Evolutionary conservation across 2,797 vertebrate species (phyloP).

Genomic region (Schizothorax lantsangensis): DNA sequence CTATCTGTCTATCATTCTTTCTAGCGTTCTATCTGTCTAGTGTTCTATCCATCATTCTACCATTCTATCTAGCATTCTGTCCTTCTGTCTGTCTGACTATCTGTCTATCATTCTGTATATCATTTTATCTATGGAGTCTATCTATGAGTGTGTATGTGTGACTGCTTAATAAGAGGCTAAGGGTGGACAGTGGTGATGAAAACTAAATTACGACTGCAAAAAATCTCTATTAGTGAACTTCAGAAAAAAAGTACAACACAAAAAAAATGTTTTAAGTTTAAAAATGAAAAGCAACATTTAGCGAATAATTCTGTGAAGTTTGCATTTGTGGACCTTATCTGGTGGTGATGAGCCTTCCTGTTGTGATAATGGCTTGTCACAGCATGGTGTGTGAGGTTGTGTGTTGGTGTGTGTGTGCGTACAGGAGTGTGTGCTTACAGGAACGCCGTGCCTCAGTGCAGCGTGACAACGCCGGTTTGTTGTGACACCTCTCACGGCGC

Average conservation of each 20-base stretch:
- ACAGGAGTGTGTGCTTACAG: slow-evolving; percentile 59
- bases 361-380: slow-evolving; percentile 51
- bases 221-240: not conserved
- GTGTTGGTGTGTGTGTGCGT: slow-evolving; percentile 61
- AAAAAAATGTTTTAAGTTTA: not conserved
- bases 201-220: not conserved
- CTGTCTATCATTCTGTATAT: not conserved
- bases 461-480: slow-evolving; percentile 77
- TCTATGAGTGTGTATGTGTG: not conserved
- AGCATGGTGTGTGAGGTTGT: slow-evolving; percentile 38
- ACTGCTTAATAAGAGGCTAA: not conserved
- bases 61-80: not conserved
- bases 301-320: slow-evolving; percentile 46
- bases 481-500: slow-evolving; percentile 75
- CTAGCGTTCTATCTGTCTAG: not conserved
- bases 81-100: not conserved
- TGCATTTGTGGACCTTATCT: slow-evolving; percentile 41
- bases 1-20: not conserved
- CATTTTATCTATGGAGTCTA: not conserved
- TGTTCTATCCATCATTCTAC: not conserved
- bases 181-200: not conserved
- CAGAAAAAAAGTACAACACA: not conserved
- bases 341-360: slow-evolving; percentile 38
- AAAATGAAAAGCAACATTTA: slow-evolving; percentile 20
- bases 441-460: slow-evolving; percentile 65